These are phyloP conservation scores for Suricata suricatta DNA, from an alignment of 2,113 vertebrate genomes.

Conservation along the genomic window DNA sequence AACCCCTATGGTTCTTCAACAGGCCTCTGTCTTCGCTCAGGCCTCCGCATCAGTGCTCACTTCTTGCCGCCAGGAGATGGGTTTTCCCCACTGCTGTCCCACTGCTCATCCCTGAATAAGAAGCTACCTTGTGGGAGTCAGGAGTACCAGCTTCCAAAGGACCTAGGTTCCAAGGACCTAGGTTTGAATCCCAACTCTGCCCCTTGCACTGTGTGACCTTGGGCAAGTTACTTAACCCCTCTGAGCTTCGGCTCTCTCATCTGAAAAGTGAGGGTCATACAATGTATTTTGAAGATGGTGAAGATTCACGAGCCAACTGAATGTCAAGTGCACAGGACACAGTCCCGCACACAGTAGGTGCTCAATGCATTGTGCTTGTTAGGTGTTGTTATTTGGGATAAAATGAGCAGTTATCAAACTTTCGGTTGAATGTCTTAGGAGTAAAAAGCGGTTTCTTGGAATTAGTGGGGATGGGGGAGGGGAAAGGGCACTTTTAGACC, in stretches of 20 bases:
- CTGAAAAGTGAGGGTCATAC: not conserved
- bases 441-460: not conserved
- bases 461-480: too few relatives aligned
- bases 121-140: not conserved
- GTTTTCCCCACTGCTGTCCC: not conserved
- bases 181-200: not conserved
- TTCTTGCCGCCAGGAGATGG: not conserved
- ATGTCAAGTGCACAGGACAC: not conserved
- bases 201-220: not conserved
- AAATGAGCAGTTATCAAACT: not conserved
- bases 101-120: rapidly evolving
- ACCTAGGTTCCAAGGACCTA: not conserved
- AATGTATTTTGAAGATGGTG: not conserved
- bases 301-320: not conserved
- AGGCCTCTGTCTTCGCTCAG: not conserved
- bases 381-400: not conserved
- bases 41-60: not conserved
- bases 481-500: not conserved
- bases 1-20: not conserved
- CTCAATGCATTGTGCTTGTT: not conserved
- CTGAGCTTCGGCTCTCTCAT: not conserved
- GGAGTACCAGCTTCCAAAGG: not conserved
- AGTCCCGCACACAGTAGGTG: not conserved
- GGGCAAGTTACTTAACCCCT: not conserved
- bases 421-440: not conserved